These are phyloP conservation scores for Ceratosolen fusciceps DNA, from an alignment of 1,140 invertebrate species.

Conservation along the genomic window DNA sequence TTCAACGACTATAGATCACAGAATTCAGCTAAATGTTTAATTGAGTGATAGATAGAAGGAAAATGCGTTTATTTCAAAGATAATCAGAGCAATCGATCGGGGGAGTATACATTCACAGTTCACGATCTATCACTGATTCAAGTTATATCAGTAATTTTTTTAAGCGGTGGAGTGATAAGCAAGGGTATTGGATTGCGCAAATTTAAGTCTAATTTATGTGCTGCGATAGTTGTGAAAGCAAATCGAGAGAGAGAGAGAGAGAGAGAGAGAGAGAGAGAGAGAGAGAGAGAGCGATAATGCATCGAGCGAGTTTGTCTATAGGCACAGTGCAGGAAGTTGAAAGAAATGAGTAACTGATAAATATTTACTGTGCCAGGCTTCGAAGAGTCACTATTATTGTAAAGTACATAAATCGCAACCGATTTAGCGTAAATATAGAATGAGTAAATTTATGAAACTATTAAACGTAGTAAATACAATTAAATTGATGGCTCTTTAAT, in stretches of 20 bases:
- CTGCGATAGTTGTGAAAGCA: neutral
- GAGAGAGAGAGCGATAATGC: neutral
- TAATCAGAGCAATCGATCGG: neutral
- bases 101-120: neutral
- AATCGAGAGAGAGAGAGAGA: neutral
- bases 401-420: neutral
- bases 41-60: neutral
- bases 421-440: neutral
- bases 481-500: neutral
- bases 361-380: neutral
- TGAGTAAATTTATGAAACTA: neutral
- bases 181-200: neutral
- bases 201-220: neutral
- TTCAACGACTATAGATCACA: no score
- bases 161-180: neutral
- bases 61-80: neutral
- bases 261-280: neutral
- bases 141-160: neutral
- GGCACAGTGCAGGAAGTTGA: neutral
- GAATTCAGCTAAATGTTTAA: no score
- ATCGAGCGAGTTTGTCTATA: neutral
- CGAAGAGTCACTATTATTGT: neutral
- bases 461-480: neutral
- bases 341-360: constrained; percentile 9
- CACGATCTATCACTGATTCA: neutral